These are phyloP conservation scores for Caretta caretta DNA, from an alignment of 2,113 vertebrate species.

Conservation along the genomic window DNA sequence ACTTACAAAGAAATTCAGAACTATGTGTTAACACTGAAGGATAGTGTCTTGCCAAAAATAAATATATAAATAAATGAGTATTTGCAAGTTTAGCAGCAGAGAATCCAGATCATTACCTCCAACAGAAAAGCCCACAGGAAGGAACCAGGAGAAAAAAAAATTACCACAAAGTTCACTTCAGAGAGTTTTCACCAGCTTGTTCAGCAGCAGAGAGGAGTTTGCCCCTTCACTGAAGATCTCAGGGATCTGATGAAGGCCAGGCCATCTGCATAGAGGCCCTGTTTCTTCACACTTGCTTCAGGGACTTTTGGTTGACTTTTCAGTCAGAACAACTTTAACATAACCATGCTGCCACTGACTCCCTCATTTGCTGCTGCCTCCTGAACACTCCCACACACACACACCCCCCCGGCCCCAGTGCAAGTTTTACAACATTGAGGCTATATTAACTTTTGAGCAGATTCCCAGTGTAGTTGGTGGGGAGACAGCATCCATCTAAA, in stretches of 20 bases:
- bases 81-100: neutral
- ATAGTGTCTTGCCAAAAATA: neutral
- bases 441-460: neutral
- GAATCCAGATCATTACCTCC: neutral
- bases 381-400: neutral
- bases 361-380: neutral
- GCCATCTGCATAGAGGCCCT: neutral
- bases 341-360: neutral
- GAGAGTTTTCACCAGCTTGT: conserved; percentile 9
- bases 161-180: rapidly evolving
- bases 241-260: neutral
- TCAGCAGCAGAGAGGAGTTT: neutral
- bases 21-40: conserved; percentile 16
- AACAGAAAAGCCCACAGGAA: conserved; percentile 17
- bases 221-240: neutral
- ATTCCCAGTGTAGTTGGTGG: neutral
- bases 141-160: neutral
- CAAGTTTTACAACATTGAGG: neutral
- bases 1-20: conserved; percentile 18
- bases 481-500: neutral
- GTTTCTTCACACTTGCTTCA: neutral
- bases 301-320: neutral
- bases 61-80: neutral
- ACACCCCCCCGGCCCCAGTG: neutral
- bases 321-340: neutral